phyloP scores from a whole-genome alignment of 2,797 vertebrate genomes.

The Hypotaenidia okinawae region DNA sequence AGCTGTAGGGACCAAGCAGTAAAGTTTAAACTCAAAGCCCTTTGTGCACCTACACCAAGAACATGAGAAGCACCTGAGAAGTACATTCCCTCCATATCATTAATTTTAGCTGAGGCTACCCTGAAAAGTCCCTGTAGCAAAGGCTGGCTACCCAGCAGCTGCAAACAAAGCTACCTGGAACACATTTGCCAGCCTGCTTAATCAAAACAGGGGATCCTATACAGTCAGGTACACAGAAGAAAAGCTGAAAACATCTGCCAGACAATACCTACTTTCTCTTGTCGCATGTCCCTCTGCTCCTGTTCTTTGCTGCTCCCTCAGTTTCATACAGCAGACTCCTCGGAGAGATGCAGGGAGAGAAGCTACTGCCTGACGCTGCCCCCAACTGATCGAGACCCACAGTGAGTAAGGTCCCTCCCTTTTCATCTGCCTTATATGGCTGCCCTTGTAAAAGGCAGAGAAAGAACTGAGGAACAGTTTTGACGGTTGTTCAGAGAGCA shows the following conservation, averaged over 20 bases:
- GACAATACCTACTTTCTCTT: slow-evolving; percentile 21
- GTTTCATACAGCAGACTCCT: background rate
- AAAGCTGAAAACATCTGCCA: background rate
- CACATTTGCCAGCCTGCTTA: background rate
- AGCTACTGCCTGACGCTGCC: background rate
- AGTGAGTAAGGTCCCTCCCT: slow-evolving; percentile 30
- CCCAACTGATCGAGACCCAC: slow-evolving; percentile 14
- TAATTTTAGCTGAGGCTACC: background rate
- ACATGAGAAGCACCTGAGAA: background rate
- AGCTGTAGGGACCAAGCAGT: background rate
- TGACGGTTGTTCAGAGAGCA: background rate
- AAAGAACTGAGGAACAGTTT: background rate
- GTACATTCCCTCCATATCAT: background rate
- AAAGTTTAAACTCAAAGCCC: background rate
- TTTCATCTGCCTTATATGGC: slow-evolving; percentile 32
- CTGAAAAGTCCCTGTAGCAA: background rate
- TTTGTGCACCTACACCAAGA: background rate
- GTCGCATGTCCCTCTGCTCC: background rate
- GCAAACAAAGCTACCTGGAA: background rate
- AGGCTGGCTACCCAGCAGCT: background rate
- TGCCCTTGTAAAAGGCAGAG: background rate
- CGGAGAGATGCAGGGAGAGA: background rate
- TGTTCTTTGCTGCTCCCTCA: background rate
- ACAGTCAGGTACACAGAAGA: background rate
- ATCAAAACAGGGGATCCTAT: background rate